Evolutionary conservation across 1,140 invertebrate species (phyloP), one percentile per base, ranked within the genome.

Genomic region (Parapsyche elsis): DNA sequence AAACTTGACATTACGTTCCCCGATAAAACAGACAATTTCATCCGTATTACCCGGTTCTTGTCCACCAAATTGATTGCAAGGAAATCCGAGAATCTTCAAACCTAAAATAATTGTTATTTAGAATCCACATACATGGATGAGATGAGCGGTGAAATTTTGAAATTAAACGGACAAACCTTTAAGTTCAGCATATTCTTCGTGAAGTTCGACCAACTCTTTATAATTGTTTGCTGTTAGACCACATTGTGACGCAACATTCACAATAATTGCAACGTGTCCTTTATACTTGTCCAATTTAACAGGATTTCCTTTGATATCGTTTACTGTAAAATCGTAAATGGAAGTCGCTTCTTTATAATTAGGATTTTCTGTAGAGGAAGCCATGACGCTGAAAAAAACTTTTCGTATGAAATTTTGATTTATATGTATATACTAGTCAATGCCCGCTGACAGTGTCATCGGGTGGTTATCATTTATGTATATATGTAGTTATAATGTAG

Each of bases 221-320:
- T 97, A 97, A 87, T 97, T 95, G 30, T 89, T 91, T 21, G 94
- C 92, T 0, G 96, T 97, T 26, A 94, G 91, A 5, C 95, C 95
- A 88, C 96, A 98, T 82, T 96, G 91, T n/a, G 95, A 96, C 0
- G 96, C 96, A 16, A 97, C 96, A 87, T 98, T 97, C 0, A 96
- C 95, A 79, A 97, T 93, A 45, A 98, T 89, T 19, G 92, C 89
- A 12, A 95, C 93, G 86, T 94, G 91, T 9, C 91, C 93, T 85
- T 92, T 91, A 87, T 95, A 96, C 84, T 92, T 92, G 71, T 93
- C 91, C 76, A 96, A 84, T 0, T 93, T 91, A 0, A 96, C 92
- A 71, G 92, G 90, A 83, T 95, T 91, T 9, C 94, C 95, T 84
- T 94, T 90, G 44, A 95, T 95, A 85, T 95, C 93, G 59, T 90